Evolutionary conservation across 2,888 invertebrate species (phyloP), one percentile per base, ranked within the genome.

Genomic region (Sminthurinus aureus): DNA sequence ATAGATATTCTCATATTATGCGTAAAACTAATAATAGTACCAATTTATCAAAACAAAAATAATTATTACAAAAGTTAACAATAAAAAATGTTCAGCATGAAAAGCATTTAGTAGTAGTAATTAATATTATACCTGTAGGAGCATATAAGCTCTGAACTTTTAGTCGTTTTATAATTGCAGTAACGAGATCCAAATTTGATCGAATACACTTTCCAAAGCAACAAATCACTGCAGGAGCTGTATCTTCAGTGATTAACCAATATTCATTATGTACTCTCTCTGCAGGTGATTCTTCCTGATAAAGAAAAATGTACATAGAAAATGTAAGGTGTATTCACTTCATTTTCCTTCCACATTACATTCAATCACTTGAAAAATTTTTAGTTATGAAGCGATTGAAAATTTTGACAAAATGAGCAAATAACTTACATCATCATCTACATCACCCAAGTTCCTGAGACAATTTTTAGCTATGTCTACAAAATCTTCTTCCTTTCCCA

Each of bases 241-340:
- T 85, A 12, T 86, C 84, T 52, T 79, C 75, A 52, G 78, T 85
- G 0, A 87, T 66, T 15, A 87, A 58, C 87, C 87, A 87, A 15
- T 22, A 22, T n/a, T 75, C 66, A 12, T 18, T n/a, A 38, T n/a
- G 66, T 64, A 15, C 50, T 1, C 71, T 51, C 9, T 71, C 52
- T 38, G n/a, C 12, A 82, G 20, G 0, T 20, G n/a, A 24, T 15
- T 38, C 66, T 26, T 82, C 76, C 82, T 82, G 50, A n/a, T 51
- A n/a, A 69, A 38, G 69, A 20, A 26, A n/a, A n/a, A n/a, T n/a
- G n/a, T 38, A 38, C 38, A 38, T 4, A n/a, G n/a, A n/a, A n/a
- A n/a, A n/a, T n/a, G n/a, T n/a, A n/a, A n/a, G n/a, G n/a, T n/a
- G 52, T 64, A 38, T 66, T 20, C 18, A 24, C 51, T 52, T 77